Base-by-base conservation (phyloP, 2,797 vertebrate species). In the Chelonia mydas region DNA sequence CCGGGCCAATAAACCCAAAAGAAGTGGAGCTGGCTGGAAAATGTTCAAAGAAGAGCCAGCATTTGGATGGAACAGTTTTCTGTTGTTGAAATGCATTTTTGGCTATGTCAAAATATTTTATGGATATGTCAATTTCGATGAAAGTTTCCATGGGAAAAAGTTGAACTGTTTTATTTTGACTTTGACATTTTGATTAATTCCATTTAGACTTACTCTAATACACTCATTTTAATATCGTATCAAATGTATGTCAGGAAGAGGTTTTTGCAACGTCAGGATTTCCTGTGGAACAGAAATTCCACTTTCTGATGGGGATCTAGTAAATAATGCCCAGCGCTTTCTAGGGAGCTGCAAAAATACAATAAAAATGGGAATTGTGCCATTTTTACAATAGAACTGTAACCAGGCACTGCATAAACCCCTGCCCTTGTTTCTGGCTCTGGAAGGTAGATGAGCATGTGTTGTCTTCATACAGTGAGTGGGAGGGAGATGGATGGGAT, bases 271-370 rank as follows among this genome's bases (percentile, higher is more conserved):
- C 23, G 6, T 21, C 23, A 41, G 37, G 10, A 1, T 91, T 89
- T 41, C 9, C 19, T 2, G 25, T 9, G 19, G 59, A 19, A 82
- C 82, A 27, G 27, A 12, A 55, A 45, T 85, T 85, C 51, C 49
- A 27, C 27, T 53, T 94, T 92, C 33, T n/a, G 59, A 21, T 68
- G 33, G 61, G 61, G 61, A 33, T 17, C 16, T 65, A 65, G 33
- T 84, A 49, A 68, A 77, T 83, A 95, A 28, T 12, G n/a, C 2
- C 9, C 6, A 0, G 0, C 25, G n/a, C 0, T 0, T 23, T 74
- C 50, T 54, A 59, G 37, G 0, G n/a, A 2, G 1, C 0, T 57
- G 37, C 53, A 84, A 74, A 79, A 77, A 53, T 72, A 47, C 41
- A 33, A 37, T 76, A 41, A 27, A 92, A 72, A 37, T 81, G 15